These are phyloP conservation scores for Anarrhichthys ocellatus DNA, from an alignment of 2,113 vertebrate species.

Conservation along the genomic window DNA sequence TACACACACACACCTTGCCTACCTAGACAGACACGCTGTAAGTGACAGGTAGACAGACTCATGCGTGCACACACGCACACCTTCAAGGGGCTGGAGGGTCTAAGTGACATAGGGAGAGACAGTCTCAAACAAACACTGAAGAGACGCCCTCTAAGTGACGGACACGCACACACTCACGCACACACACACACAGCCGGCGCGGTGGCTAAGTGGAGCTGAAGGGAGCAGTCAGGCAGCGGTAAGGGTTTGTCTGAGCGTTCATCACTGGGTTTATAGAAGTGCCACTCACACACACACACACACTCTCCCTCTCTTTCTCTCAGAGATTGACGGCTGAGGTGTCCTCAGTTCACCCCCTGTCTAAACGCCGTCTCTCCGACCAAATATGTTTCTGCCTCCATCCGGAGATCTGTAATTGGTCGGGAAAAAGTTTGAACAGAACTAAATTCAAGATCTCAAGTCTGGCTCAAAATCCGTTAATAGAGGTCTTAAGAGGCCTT, in stretches of 20 bases:
- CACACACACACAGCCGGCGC: constrained; percentile 50
- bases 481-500: neutral
- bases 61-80: constrained; percentile 27
- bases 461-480: neutral
- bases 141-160: constrained; percentile 68
- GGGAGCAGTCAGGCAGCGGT: constrained; percentile 91
- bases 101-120: constrained; percentile 86
- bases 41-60: constrained; percentile 68
- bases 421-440: constrained; percentile 21
- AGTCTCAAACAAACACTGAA: constrained; percentile 73
- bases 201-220: constrained; percentile 92
- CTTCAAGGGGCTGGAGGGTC: constrained; percentile 48
- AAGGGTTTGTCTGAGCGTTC: constrained; percentile 94
- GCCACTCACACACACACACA: constrained; percentile 87
- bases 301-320: neutral
- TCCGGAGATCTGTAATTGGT: constrained; percentile 35
- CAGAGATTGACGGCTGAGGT: constrained; percentile 61
- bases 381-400: constrained; percentile 5
- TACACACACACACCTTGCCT: constrained; percentile 34
- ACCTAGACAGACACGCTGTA: constrained; percentile 62
- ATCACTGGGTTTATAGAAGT: constrained; percentile 98
- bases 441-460: constrained; percentile 6
- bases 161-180: constrained; percentile 66
- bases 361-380: constrained; percentile 21
- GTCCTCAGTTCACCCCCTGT: constrained; percentile 51